Conservation (phyloP, 1,140 invertebrate species). For the fruit fly (Drosophila melanogaster) region Release_6_plus_ISO1_MT NT_033779.5:16427501-16428000, state of each 20-base stretch:
- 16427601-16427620: conserved; percentile 7
- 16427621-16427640: conserved; percentile 36
- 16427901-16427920: conserved; percentile 17
- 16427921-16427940: conserved; percentile 30
- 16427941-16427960: neutral
- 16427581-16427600: conserved; percentile 72
- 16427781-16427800: conserved; percentile 27
- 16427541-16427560: conserved; percentile 56
- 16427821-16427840: conserved; percentile 5
- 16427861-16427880: conserved; percentile 47
- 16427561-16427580: conserved; percentile 76
- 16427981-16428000: conserved; percentile 1
- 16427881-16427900: conserved; percentile 52
- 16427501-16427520: conserved; percentile 17
- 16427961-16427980: neutral
- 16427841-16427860: conserved; percentile 3
- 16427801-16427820: conserved; percentile 9
- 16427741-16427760: conserved; percentile 49
- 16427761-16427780: conserved; percentile 7
- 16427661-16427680: conserved; percentile 47
- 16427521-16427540: conserved; percentile 15
- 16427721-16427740: conserved; percentile 61
- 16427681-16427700: conserved; percentile 30
- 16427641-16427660: conserved; percentile 48
- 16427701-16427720: conserved; percentile 31